phyloP scores from a whole-genome alignment of 2,113 vertebrate species.

The Pseudorectes ferrugineus region DNA sequence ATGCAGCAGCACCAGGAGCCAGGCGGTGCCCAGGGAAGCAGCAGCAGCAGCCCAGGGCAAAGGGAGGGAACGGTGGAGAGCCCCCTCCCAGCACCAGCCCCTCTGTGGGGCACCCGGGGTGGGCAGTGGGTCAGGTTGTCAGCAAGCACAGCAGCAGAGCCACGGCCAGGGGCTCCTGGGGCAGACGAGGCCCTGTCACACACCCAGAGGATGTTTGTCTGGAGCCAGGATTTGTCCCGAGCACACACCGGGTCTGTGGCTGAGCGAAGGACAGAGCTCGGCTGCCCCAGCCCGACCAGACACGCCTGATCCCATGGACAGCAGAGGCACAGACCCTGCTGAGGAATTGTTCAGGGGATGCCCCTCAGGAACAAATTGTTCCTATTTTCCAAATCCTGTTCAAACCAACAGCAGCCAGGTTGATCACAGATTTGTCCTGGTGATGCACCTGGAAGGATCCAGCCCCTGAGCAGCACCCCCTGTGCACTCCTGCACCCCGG shows the following conservation, averaged over 20 bases:
- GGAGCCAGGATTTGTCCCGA: background rate
- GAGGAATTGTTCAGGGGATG: accelerated
- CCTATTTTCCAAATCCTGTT: background rate
- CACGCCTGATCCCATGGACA: accelerated
- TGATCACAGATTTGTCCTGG: accelerated
- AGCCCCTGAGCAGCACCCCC: background rate
- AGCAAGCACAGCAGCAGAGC: background rate
- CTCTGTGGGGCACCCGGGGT: accelerated
- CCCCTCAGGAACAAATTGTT: accelerated
- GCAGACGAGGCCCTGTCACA: accelerated
- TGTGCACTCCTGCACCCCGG: background rate
- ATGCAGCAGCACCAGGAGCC: background rate
- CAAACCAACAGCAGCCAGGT: background rate
- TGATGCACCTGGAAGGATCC: background rate
- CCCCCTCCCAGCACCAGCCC: background rate
- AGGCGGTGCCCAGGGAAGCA: background rate
- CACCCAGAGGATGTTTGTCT: background rate
- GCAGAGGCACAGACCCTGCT: background rate
- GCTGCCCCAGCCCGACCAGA: background rate
- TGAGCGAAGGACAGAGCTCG: no score
- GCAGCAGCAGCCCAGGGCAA: background rate
- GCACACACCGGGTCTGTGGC: background rate
- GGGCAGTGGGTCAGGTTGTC: background rate
- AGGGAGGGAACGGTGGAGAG: background rate
- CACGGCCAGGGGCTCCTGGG: background rate